Conservation (phyloP, 2,888 invertebrate species). For the Nineta flava region DNA sequence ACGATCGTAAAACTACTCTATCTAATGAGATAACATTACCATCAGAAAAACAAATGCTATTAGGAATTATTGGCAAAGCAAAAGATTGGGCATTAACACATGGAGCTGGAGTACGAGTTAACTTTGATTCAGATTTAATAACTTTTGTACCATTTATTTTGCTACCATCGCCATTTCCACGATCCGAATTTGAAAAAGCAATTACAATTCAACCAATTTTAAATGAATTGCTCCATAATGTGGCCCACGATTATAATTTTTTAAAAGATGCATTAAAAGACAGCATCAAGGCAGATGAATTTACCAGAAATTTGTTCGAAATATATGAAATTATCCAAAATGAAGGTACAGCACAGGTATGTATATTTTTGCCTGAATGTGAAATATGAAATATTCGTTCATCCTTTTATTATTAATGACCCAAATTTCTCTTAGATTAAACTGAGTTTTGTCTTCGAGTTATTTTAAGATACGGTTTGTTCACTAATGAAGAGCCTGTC, state of each 20-base stretch:
- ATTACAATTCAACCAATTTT: conserved; percentile 54
- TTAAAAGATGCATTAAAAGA: conserved; percentile 54
- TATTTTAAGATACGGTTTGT: too few relatives aligned
- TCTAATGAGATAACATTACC: conserved; percentile 54
- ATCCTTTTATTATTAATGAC: background rate
- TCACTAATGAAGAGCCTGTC: too few relatives aligned
- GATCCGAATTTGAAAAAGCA: conserved; percentile 57
- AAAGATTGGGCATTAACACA: conserved; percentile 79
- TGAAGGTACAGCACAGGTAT: conserved; percentile 72
- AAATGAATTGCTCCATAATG: conserved; percentile 69
- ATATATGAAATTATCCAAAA: conserved; percentile 65
- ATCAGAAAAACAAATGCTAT: conserved; percentile 42
- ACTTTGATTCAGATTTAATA: conserved; percentile 49
- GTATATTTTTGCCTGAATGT: too few relatives aligned
- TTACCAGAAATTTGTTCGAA: conserved; percentile 66
- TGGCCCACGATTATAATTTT: conserved; percentile 70
- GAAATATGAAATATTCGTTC: background rate
- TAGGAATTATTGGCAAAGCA: conserved; percentile 51
- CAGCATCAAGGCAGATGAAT: conserved; percentile 74
- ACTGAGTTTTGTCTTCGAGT: too few relatives aligned
- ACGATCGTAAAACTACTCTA: too few relatives aligned
- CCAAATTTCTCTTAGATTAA: too few relatives aligned
- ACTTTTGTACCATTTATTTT: conserved; percentile 67
- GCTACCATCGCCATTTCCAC: conserved; percentile 64
- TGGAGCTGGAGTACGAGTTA: conserved; percentile 57